Conservation (phyloP, 2,888 invertebrate species). For the Brassicogethes aeneus region DNA sequence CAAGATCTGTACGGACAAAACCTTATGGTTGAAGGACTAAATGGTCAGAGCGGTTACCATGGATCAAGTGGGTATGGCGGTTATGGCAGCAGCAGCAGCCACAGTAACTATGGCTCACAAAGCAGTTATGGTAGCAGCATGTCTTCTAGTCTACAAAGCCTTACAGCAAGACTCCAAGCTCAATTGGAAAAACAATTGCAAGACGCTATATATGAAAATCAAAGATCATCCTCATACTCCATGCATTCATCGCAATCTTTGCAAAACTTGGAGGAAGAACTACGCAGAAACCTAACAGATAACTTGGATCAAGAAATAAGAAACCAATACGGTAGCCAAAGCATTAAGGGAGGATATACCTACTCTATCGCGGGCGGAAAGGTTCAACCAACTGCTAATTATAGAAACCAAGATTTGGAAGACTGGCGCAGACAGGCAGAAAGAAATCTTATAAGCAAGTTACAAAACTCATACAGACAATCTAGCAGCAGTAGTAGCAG, state of each 20-base stretch:
- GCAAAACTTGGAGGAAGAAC: slow-evolving; percentile 27
- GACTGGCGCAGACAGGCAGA: slow-evolving; percentile 30
- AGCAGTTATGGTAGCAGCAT: slow-evolving; percentile 6
- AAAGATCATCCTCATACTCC: slow-evolving; percentile 9
- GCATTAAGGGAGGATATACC: slow-evolving; percentile 25
- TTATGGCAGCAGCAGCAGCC: slow-evolving; percentile 6
- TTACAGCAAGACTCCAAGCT: slow-evolving; percentile 22
- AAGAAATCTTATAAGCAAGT: slow-evolving; percentile 24
- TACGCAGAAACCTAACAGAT: slow-evolving; percentile 32
- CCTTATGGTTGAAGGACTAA: neutral
- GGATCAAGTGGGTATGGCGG: slow-evolving; percentile 3
- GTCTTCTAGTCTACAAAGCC: slow-evolving; percentile 10
- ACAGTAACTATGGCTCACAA: neutral
- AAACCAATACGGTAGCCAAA: slow-evolving; percentile 25
- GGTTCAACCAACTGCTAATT: slow-evolving; percentile 27
- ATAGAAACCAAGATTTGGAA: slow-evolving; percentile 31
- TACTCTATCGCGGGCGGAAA: slow-evolving; percentile 26
- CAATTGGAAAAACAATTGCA: slow-evolving; percentile 26
- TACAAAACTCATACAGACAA: slow-evolving; percentile 19
- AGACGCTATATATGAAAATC: slow-evolving; percentile 18
- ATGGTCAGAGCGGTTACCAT: neutral
- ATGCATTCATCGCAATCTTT: neutral
- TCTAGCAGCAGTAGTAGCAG: slow-evolving; percentile 1
- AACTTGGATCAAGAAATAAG: slow-evolving; percentile 30
- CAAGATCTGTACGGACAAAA: slow-evolving; percentile 9